These are phyloP conservation scores for Ormia ochracea DNA, from an alignment of 2,888 invertebrate species.

Conservation along the genomic window DNA sequence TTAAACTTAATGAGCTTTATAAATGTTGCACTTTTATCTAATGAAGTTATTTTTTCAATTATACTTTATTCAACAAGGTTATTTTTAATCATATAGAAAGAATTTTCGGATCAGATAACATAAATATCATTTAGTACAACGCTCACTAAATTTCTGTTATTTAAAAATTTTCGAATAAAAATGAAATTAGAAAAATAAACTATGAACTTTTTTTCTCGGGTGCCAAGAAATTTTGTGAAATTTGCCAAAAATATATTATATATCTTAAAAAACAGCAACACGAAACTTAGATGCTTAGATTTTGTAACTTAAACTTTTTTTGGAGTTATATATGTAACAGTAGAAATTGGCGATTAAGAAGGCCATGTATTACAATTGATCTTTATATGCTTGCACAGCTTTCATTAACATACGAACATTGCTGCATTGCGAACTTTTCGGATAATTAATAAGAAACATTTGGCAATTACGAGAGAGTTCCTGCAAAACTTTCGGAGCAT, in stretches of 20 bases:
- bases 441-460: slow-evolving; percentile 82
- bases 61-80: slow-evolving; percentile 18
- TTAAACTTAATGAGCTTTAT: slow-evolving; percentile 45
- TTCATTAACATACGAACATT: slow-evolving; percentile 76
- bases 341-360: background rate
- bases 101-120: background rate
- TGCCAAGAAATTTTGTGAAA: no score
- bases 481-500: slow-evolving; percentile 86
- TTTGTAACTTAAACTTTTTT: slow-evolving; percentile 29
- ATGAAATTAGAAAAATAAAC: background rate
- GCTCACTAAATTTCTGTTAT: background rate
- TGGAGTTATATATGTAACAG: background rate
- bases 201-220: no score
- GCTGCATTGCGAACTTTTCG: slow-evolving; percentile 80
- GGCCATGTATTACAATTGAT: slow-evolving; percentile 69
- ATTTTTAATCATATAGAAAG: background rate
- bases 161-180: slow-evolving; percentile 26
- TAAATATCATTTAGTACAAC: background rate
- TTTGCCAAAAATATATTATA: no score
- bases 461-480: slow-evolving; percentile 86
- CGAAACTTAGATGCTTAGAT: no score
- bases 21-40: slow-evolving; percentile 41
- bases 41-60: slow-evolving; percentile 28
- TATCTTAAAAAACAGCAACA: no score
- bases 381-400: slow-evolving; percentile 75